phyloP scores from a whole-genome alignment of 2,113 vertebrate species.

The Mobula birostris region DNA sequence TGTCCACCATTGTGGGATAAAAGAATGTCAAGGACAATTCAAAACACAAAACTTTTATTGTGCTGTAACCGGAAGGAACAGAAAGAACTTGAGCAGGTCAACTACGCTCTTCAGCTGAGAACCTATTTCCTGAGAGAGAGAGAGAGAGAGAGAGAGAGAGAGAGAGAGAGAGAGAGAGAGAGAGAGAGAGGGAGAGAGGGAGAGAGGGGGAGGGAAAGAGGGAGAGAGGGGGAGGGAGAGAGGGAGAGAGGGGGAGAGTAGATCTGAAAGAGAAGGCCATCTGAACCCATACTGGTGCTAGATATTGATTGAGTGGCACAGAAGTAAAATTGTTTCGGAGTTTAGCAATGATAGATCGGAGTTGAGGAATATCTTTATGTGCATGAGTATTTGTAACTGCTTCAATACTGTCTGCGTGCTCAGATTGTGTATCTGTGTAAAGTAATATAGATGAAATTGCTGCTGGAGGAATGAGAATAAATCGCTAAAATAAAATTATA shows the following conservation, averaged over 20 bases:
- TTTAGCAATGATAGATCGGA: neutral
- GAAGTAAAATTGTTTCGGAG: neutral
- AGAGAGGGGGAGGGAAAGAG: slow-evolving; percentile 65
- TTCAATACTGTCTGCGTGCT: no score
- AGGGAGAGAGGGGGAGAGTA: slow-evolving; percentile 56
- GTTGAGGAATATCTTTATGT: neutral
- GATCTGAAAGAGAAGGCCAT: neutral
- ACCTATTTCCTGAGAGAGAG: slow-evolving; percentile 74
- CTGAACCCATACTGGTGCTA: neutral
- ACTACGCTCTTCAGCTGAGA: slow-evolving; percentile 69
- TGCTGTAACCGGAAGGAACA: slow-evolving; percentile 74
- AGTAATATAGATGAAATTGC: neutral
- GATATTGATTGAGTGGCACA: neutral
- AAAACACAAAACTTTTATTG: slow-evolving; percentile 77
- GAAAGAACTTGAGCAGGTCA: slow-evolving; percentile 58
- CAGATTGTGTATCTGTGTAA: no score
- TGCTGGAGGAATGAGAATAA: neutral
- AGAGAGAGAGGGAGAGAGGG: slow-evolving; percentile 58
- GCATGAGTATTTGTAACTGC: no score
- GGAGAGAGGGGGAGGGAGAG: slow-evolving; percentile 64
- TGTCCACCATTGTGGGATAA: slow-evolving; percentile 83
- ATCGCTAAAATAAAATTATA: neutral
- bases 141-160: slow-evolving; percentile 63
- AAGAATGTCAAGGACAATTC: slow-evolving; percentile 96
- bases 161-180: slow-evolving; percentile 68